Percentiles rank a stretch among this genome's conserved stretches.
These are phyloP conservation scores for Aegotheles bennettii DNA, from an alignment of 2,113 vertebrate genomes.

Conservation along the genomic window DNA sequence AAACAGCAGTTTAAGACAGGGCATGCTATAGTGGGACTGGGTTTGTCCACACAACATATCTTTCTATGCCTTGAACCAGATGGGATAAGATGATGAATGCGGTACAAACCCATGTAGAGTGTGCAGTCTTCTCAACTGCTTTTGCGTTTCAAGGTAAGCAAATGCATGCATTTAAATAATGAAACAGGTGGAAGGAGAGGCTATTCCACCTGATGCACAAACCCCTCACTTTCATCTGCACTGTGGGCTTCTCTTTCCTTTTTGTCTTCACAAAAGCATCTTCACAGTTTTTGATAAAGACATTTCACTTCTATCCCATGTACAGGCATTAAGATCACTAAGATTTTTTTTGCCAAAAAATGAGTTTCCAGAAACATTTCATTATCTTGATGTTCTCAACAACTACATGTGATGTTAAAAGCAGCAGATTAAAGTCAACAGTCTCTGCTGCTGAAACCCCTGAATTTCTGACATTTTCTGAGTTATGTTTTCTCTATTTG, in stretches of 20 bases:
- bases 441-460: slow-evolving; percentile 18
- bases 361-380: slow-evolving; percentile 35
- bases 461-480: slow-evolving; percentile 46
- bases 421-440: slow-evolving; percentile 61
- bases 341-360: background rate
- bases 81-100: background rate
- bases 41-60: background rate
- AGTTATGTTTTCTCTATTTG: slow-evolving; percentile 55
- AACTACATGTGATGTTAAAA: slow-evolving; percentile 48
- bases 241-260: background rate
- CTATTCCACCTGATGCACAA: background rate
- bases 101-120: background rate
- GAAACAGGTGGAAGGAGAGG: background rate
- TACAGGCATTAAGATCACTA: background rate
- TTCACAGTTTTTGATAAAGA: background rate
- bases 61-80: background rate
- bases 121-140: background rate
- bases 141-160: background rate
- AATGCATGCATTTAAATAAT: background rate
- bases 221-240: background rate
- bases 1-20: background rate
- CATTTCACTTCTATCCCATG: background rate
- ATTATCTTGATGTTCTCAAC: slow-evolving; percentile 33
- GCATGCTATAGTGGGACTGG: background rate
- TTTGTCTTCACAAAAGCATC: background rate